Base-by-base conservation (phyloP, 2,797 vertebrate species). In the Gallinago nigripennis region DNA sequence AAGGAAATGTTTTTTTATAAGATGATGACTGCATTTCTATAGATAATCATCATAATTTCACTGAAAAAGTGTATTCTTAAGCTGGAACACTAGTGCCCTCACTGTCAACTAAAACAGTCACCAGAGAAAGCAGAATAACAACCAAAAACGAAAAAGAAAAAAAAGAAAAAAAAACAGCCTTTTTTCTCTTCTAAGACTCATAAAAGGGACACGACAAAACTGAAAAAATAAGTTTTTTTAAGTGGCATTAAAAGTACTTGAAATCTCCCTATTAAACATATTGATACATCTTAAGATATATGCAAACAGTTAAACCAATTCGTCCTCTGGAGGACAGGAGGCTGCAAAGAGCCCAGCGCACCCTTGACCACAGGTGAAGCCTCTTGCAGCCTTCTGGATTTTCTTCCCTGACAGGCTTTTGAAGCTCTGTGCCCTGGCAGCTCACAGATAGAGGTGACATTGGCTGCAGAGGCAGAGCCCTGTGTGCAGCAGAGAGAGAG, bases 151-250 rank as follows among this genome's bases (percentile, higher is more conserved):
- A 48, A 19, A 37, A 86, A 75, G 11, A 2, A 41, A 21, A 60
- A 46, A 53, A 58, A 23, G 13, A 5, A 0, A 41, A 77, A 41
- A 0, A 0, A 0, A 0, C 18, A 37, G 9, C 1, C 3, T 28
- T 89, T 54, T 66, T 20, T 28, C 43, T 78, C 28, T 73, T 48
- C 12, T 79, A 28, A 30, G 16, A 33, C 15, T 69, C 9, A 45
- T 15, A 15, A 83, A 86, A 77, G 72, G 25, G 15, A 77, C 3
- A 48, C 60, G 31, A 72, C 15, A 86, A 86, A 83, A 70, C 7
- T 45, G 18, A 60, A 90, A 92, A 82, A 75, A 41, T 18, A 35
- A 8, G 3, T 82, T 51, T 35, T 39, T 25, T 12, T 35, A 86
- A 72, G 10, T n/a, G 65, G 8, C 16, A 73, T 30, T 58, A 45